phyloP scores from a whole-genome alignment of 1,140 invertebrate species.

The Psix sp. region DNA sequence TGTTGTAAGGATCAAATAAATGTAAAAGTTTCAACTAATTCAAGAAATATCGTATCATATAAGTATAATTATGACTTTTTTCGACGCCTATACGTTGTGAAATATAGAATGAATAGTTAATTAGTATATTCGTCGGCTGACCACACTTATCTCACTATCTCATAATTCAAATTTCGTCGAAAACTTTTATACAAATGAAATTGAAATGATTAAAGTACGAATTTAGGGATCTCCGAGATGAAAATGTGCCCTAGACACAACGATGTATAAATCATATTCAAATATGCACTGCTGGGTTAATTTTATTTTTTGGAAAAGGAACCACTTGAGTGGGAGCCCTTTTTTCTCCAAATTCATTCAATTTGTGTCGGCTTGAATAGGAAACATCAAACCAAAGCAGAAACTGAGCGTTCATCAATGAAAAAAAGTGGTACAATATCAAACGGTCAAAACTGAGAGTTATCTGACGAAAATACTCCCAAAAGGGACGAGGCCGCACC shows the following conservation, averaged over 20 bases:
- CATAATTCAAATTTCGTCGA: constrained; percentile 44
- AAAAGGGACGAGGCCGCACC: constrained; percentile 71
- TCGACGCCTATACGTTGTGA: constrained; percentile 25
- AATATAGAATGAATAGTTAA: constrained; percentile 50
- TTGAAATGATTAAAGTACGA: constrained; percentile 50
- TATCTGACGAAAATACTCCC: constrained; percentile 58
- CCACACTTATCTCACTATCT: constrained; percentile 39
- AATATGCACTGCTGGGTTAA: constrained; percentile 21
- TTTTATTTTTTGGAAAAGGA: constrained; percentile 22
- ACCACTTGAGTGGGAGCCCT: constrained; percentile 18
- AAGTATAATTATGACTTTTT: constrained; percentile 46
- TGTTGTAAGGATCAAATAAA: no score
- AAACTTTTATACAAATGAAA: constrained; percentile 41
- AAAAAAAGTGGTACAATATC: constrained; percentile 35
- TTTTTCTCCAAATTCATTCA: constrained; percentile 32
- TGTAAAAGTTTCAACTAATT: no score
- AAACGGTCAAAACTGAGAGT: constrained; percentile 35
- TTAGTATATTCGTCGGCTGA: constrained; percentile 40
- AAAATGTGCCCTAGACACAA: constrained; percentile 29
- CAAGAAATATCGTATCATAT: background rate
- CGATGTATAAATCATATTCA: constrained; percentile 43
- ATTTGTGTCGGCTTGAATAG: constrained; percentile 15
- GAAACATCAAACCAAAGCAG: constrained; percentile 28
- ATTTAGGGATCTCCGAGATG: constrained; percentile 37
- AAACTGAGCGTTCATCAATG: constrained; percentile 37